Base-by-base conservation (phyloP, 1,140 invertebrate genomes). In the Zaprionus kolodkinae region DNA sequence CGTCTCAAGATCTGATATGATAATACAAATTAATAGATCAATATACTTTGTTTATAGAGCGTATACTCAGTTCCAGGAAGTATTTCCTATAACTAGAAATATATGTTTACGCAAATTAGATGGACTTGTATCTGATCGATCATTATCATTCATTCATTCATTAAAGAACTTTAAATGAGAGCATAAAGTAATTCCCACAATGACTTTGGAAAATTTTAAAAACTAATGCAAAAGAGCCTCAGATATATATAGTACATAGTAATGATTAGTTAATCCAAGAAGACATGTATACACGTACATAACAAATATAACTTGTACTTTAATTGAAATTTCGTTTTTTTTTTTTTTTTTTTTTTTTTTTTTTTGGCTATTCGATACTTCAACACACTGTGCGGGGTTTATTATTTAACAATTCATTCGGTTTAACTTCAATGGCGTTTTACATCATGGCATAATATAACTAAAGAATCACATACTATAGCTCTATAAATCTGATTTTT, bases 331-430 rank as follows among this genome's bases (percentile, higher is more conserved):
- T 45, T n/a, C n/a, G n/a, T 43, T 6, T n/a, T 4, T 6, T n/a
- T n/a, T n/a, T n/a, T n/a, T n/a, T n/a, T n/a, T n/a, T n/a, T 7
- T 43, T 43, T 33, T 2, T 21, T 1, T 21, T 33, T 7, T 2
- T 45, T 45, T n/a, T 45, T 45, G 40, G n/a, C 40, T 45, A 45
- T 45, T 45, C 40, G 40, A 45, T 45, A 45, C 40, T 45, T 15
- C 40, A 45, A 45, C 40, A 45, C 45, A 50, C 17, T 50, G 45
- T 50, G 45, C 10, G 45, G 45, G 45, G 45, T 50, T 50, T 50
- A 50, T 45, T 45, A 43, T 48, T 48, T 48, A 50, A 50, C 56
- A 68, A 61, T 62, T 45, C 40, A 17, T 9, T 15, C 40, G 40
- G 40, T 48, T 15, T 61, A 35, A 33, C 54, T 40, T 68, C 12